A percentile compares a stretch with the other conserved stretches of the same genome.
Evolutionary conservation across 2,888 invertebrate species (phyloP).

Genomic region (Syrista parreyssii): DNA sequence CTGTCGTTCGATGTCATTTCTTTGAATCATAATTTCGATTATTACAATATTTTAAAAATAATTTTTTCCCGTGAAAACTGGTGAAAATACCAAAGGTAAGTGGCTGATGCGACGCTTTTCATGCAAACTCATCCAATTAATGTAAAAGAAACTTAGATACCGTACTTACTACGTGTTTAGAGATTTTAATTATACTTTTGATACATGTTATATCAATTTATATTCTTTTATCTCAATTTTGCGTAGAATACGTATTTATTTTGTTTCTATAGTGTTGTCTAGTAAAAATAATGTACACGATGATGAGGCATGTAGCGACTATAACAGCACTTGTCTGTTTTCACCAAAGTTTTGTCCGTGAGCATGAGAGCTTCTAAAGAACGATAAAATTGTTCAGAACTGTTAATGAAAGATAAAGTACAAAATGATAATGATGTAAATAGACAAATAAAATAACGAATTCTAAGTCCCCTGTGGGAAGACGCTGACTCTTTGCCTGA

Average conservation of each 20-base stretch:
- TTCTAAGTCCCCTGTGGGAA: constrained; percentile 63
- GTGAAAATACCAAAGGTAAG: constrained; percentile 45
- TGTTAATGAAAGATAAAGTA: not conserved
- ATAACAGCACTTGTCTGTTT: not conserved
- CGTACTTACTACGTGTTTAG: not conserved
- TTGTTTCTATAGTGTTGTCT: not conserved
- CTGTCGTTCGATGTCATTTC: constrained; percentile 13
- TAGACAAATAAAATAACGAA: constrained; percentile 44
- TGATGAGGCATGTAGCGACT: not conserved
- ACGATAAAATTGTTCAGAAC: not conserved
- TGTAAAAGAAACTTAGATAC: not conserved
- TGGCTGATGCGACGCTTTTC: constrained; percentile 26
- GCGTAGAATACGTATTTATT: not conserved
- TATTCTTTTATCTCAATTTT: too few species aligned
- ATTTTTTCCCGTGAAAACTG: constrained; percentile 22
- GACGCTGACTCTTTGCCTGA: constrained; percentile 67
- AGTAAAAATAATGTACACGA: not conserved
- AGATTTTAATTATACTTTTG: not conserved
- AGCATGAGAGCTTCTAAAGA: not conserved
- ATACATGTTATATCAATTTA: too few species aligned
- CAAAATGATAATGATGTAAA: constrained; percentile 50
- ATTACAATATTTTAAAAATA: constrained; percentile 4
- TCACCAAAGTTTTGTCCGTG: not conserved
- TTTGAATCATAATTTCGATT: constrained; percentile 4
- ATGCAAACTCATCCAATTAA: not conserved